Base-by-base conservation (phyloP, 35 echinoderm and acorn worm species). In the Hemicentrotus pulcherrimus region DNA sequence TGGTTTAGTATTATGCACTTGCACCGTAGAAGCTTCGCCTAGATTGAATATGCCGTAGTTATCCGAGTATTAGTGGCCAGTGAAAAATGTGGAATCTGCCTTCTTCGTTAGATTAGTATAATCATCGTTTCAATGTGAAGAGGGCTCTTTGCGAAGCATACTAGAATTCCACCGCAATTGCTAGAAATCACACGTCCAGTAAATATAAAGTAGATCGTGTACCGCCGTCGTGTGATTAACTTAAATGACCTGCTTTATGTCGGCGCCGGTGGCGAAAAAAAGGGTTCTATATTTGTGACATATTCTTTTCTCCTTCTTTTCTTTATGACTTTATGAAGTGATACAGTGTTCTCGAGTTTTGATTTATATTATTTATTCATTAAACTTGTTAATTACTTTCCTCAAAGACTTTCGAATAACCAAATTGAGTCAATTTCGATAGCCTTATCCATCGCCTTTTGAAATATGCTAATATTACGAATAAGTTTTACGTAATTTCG, bases 101-200 rank as follows among this genome's bases (percentile, higher is more conserved):
- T 78, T 22, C 19, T 78, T 78, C 7, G 65, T 28, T n/a, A 28
- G 65, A 78, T n/a, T n/a, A n/a, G 65, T 4, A 18, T 78, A 41
- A 78, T 78, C 2, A 78, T 78, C 33, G 9, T 90, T 90, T 32
- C 16, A 22, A 90, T 90, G 88, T 45, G 88, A 90, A 45, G 24
- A 78, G 88, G 88, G 88, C 32, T 35, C 88, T 2, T 46, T 24
- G 31, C 24, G 32, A 47, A 78, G 88, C 46, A 15, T 22, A 47
- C 8, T 90, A 45, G 12, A 47, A 90, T 90, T 47, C 88, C 88
- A 18, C 14, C 88, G 88, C 32, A 90, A 46, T 90, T 90, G 88
- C 32, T 10, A 47, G 88, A 90, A 90, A 22, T 90, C 33, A 30
- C 88, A 90, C 88, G 88, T 90, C 46, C 88, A 45, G 88, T 90